Conservation (phyloP, 2,797 vertebrate genomes). For the Dendrocincla tyrannina region DNA sequence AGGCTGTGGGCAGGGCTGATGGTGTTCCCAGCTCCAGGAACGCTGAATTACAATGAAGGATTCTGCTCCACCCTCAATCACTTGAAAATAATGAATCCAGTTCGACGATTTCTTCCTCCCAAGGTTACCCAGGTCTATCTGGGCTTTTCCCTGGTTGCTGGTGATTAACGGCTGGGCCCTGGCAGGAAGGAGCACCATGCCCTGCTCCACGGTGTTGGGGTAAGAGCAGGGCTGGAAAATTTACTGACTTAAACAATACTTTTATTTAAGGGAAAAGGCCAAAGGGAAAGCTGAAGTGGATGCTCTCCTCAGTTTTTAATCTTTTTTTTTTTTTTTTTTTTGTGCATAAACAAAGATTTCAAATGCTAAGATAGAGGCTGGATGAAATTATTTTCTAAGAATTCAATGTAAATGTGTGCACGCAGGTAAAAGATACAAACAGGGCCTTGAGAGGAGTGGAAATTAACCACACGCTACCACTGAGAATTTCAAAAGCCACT, state of each 20-base stretch:
- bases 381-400: neutral
- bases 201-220: rapidly evolving
- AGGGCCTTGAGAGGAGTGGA: neutral
- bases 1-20: neutral
- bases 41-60: neutral
- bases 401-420: rapidly evolving
- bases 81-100: slow-evolving; percentile 41
- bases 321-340: neutral
- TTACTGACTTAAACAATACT: neutral
- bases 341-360: neutral
- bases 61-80: slow-evolving; percentile 18
- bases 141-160: neutral
- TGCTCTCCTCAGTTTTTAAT: rapidly evolving
- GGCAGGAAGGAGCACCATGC: neutral
- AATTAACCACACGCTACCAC: neutral
- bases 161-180: slow-evolving; percentile 19
- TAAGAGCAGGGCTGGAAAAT: rapidly evolving
- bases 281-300: neutral
- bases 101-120: slow-evolving; percentile 41
- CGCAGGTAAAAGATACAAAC: neutral
- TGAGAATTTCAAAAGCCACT: slow-evolving; percentile 48
- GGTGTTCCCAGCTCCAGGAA: rapidly evolving
- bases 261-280: neutral
- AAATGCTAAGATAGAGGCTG: neutral
- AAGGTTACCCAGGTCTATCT: neutral